Base-by-base conservation (phyloP, 92 coral and sea anemone species). In the Scolanthus callimorphus region DNA sequence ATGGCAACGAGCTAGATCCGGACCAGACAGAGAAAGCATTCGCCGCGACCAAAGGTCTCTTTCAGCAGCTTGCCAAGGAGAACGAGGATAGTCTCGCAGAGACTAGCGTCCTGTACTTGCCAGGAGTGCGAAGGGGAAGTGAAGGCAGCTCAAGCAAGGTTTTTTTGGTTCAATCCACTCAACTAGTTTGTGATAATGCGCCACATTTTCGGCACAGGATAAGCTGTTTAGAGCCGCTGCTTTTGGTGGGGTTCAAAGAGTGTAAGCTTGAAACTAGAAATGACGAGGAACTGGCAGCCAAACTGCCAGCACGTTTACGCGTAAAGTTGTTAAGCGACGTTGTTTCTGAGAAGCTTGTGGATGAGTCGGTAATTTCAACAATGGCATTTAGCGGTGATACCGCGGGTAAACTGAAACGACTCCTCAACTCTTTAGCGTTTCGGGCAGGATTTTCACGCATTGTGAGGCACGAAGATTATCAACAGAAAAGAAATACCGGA, bases 11-110 rank as follows among this genome's bases (percentile, higher is more conserved):
- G 31, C 59, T 79, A 31, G 41, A 73, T 23, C 88, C 88, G 11
- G 69, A 68, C 23, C 31, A 47, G 34, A 34, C 49, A 29, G 26
- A 22, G 10, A 27, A 55, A 28, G 27, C 71, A 23, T 43, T 63
- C 2, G 12, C 27, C 1, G 79, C 88, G 20, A 70, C 70, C 28
- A 69, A 59, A 63, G 88, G 83, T 3, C 57, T 82, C 28, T 76
- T 82, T 29, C 68, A 69, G 49, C n/a, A 17, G 47, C 41, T 75
- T 4, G 60, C 51, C 21, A 63, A 62, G 31, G 31, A 24, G 9
- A 6, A 30, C 19, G 71, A 49, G 17, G n/a, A n/a, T 1, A 23
- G 28, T 38, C 3, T 2, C 17, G 17, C 27, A 9, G 46, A 69
- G 48, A 20, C 52, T 24, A 15, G 9, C 6, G n/a, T n/a, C n/a